phyloP scores from a whole-genome alignment of 1,140 invertebrate genomes.

The Saccostrea echinata region DNA sequence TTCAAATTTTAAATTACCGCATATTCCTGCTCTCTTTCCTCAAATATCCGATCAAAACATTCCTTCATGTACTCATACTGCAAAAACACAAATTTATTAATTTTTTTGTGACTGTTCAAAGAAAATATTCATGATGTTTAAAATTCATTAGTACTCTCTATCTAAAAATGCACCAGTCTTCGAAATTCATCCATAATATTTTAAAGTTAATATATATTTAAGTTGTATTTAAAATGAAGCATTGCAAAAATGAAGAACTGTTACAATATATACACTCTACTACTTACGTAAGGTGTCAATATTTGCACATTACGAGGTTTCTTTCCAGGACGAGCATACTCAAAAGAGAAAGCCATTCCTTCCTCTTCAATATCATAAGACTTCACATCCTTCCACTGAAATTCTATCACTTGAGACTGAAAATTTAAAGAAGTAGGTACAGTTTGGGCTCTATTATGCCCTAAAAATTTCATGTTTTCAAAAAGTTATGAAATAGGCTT shows the following conservation, averaged over 20 bases:
- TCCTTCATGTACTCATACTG: conserved; percentile 96
- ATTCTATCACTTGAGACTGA: conserved; percentile 89
- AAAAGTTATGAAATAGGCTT: too few species aligned
- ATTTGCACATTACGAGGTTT: conserved; percentile 93
- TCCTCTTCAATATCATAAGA: conserved; percentile 95
- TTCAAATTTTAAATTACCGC: not conserved
- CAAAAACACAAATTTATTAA: conserved; percentile 76
- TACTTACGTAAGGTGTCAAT: conserved; percentile 94
- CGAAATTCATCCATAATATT: not conserved
- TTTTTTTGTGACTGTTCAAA: not conserved
- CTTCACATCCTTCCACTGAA: conserved; percentile 90
- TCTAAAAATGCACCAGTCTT: too few species aligned
- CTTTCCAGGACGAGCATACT: conserved; percentile 91
- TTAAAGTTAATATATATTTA: not conserved
- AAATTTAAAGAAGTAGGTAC: too few species aligned
- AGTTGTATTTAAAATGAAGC: not conserved
- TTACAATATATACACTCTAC: not conserved
- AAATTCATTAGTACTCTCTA: too few species aligned
- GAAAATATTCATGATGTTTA: too few species aligned
- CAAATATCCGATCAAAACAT: conserved; percentile 95
- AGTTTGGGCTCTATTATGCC: too few species aligned
- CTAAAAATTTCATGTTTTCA: too few species aligned
- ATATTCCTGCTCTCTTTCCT: conserved; percentile 84
- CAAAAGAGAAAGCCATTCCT: conserved; percentile 92
- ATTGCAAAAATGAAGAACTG: not conserved